Percentiles rank a stretch among this genome's conserved stretches.
These are phyloP conservation scores for Gymnoscelis rufifasciata DNA, from an alignment of 2,888 invertebrate species.

Conservation along the genomic window DNA sequence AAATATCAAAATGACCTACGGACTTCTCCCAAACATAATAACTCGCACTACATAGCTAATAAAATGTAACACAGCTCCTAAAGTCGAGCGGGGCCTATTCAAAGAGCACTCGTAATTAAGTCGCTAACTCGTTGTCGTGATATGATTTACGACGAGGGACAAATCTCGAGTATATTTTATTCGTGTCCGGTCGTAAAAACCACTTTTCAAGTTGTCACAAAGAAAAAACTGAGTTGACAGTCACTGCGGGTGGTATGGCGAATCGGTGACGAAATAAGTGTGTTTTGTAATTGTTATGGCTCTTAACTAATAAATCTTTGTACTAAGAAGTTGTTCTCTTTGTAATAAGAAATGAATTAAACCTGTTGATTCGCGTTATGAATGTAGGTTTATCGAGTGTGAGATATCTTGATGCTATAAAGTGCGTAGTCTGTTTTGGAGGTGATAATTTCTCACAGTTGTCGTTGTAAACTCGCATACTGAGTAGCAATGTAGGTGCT, in stretches of 20 bases:
- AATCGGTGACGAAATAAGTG: slow-evolving; percentile 4
- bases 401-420: too few species aligned
- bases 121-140: slow-evolving; percentile 25
- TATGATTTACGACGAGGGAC: slow-evolving; percentile 30
- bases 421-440: too few species aligned
- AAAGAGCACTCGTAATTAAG: slow-evolving; percentile 30
- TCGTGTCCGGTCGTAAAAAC: slow-evolving; percentile 30
- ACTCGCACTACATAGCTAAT: slow-evolving; percentile 18
- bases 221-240: slow-evolving; percentile 19
- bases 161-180: slow-evolving; percentile 25
- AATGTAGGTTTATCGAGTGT: too few species aligned
- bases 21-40: slow-evolving; percentile 6
- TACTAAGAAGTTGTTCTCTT: neutral
- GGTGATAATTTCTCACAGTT: too few species aligned
- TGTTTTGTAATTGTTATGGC: neutral
- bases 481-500: too few species aligned
- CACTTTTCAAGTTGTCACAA: slow-evolving; percentile 23
- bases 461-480: too few species aligned
- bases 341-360: too few species aligned
- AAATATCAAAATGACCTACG: neutral
- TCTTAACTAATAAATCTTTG: neutral
- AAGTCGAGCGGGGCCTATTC: slow-evolving; percentile 24
- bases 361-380: too few species aligned
- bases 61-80: slow-evolving; percentile 24
- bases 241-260: slow-evolving; percentile 26